Base-by-base conservation (phyloP, 2,113 vertebrate genomes). In the Anser cygnoides region DNA sequence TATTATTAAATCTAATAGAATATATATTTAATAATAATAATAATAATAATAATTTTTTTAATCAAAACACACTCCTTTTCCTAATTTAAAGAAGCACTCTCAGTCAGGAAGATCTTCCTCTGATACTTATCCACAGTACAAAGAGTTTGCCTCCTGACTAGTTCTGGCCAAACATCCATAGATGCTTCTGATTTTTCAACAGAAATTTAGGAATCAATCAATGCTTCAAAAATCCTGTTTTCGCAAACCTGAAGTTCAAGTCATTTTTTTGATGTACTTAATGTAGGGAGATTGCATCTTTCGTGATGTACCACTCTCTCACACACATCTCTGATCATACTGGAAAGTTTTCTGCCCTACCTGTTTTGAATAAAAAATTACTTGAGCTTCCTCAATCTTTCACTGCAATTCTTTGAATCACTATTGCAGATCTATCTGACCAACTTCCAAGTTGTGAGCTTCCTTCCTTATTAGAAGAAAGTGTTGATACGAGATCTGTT, bases 31-130 rank as follows among this genome's bases (percentile, higher is more conserved):
- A 41, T 41, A 41, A 41, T 41, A 41, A 41, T 41, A 41, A 41
- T 41, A 41, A 37, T 37, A 44, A 9, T 44, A 44, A 19, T 44
- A 44, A 44, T 19, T 81, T 61, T 31, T 25, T 37, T 8, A 12
- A 82, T 59, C 10, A 31, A 71, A 62, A 0, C 11, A 29, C 62
- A 21, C 0, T 0, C 0, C 44, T 76, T 54, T 28, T 4, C 14
- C 9, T 83, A 21, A 54, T 75, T 13, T 77, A 43, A 8, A 37
- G 14, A 52, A 5, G 50, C 25, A 59, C 4, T 58, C 3, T 23
- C 5, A 72, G 3, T 55, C n/a, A 65, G 43, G 90, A 81, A 11
- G 16, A 33, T 68, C 11, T 91, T 78, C 22, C 20, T 66, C 65
- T 68, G 18, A 46, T 75, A 61, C 3, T 57, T 68, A 19, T 0